phyloP scores from a whole-genome alignment of 1,140 invertebrate genomes.

The Ooceraea biroi region DNA sequence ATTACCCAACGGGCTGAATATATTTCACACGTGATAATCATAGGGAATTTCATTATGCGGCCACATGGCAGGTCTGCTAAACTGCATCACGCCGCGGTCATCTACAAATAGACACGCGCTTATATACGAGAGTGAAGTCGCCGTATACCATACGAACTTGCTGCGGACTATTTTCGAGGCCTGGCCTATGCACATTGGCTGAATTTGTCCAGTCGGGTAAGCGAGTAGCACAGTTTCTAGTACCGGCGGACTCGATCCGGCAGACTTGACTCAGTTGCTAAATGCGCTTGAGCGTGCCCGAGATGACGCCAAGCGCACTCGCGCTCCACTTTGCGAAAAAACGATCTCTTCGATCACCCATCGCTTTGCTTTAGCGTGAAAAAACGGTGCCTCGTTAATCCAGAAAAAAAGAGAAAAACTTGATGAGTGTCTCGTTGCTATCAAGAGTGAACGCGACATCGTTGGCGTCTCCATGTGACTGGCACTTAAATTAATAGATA shows the following conservation, averaged over 20 bases:
- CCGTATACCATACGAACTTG: constrained; percentile 38
- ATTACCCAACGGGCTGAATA: background rate
- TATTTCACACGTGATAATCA: constrained; percentile 5
- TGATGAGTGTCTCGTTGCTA: background rate
- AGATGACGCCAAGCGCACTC: constrained; percentile 45
- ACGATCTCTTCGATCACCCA: background rate
- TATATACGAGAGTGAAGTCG: constrained; percentile 48
- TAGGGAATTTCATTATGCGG: constrained; percentile 54
- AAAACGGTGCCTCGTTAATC: constrained; percentile 23
- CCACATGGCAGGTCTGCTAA: constrained; percentile 50
- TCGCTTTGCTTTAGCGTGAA: background rate
- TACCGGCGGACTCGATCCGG: constrained; percentile 51
- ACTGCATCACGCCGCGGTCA: constrained; percentile 61
- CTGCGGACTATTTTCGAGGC: constrained; percentile 76
- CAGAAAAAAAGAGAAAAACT: background rate
- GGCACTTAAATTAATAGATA: constrained; percentile 4
- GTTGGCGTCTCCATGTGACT: background rate
- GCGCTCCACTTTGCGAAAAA: constrained; percentile 16
- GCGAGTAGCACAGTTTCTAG: constrained; percentile 46
- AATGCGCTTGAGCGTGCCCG: constrained; percentile 34
- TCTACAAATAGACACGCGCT: constrained; percentile 74
- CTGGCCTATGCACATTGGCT: constrained; percentile 59
- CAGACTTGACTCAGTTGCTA: constrained; percentile 58
- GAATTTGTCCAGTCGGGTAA: constrained; percentile 71
- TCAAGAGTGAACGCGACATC: background rate